Evolutionary conservation across 30 jellyfish, hydroid and myxozoan genomes (phyloP).

Genomic region (Chrysaora quinquecirrha): DNA sequence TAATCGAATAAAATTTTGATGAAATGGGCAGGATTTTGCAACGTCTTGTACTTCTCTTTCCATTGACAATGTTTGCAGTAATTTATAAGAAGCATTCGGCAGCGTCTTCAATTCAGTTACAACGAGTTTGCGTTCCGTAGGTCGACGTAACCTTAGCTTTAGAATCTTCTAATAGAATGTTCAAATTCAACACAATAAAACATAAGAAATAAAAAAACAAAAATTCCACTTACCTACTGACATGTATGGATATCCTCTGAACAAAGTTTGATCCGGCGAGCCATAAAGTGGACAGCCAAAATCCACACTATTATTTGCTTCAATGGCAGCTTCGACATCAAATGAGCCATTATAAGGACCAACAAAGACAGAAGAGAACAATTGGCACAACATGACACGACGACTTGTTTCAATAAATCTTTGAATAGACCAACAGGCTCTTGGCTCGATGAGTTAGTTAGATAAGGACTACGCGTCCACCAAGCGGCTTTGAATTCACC

Average conservation of each 20-base stretch:
- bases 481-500: constrained; percentile 92
- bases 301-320: constrained; percentile 77
- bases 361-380: constrained; percentile 78
- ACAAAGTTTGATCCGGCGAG: constrained; percentile 81
- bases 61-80: too few relatives aligned
- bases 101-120: too few relatives aligned
- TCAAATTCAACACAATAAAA: too few relatives aligned
- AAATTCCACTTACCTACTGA: constrained; percentile 91
- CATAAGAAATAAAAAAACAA: too few relatives aligned
- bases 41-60: too few relatives aligned
- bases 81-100: too few relatives aligned
- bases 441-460: constrained; percentile 54
- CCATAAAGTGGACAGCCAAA: constrained; percentile 95
- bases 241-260: constrained; percentile 88
- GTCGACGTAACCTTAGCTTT: too few relatives aligned
- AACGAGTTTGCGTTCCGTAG: too few relatives aligned
- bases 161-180: too few relatives aligned
- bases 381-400: constrained; percentile 69
- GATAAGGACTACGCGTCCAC: constrained; percentile 96
- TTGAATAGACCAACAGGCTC: constrained; percentile 84
- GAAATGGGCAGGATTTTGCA: too few relatives aligned
- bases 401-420: constrained; percentile 76
- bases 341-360: constrained; percentile 84
- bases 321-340: constrained; percentile 70
- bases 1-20: too few relatives aligned